Percentiles rank a stretch among this genome's conserved stretches.
phyloP scores from a whole-genome alignment of 2,888 invertebrate genomes.

The Sinhomidia bicolor region DNA sequence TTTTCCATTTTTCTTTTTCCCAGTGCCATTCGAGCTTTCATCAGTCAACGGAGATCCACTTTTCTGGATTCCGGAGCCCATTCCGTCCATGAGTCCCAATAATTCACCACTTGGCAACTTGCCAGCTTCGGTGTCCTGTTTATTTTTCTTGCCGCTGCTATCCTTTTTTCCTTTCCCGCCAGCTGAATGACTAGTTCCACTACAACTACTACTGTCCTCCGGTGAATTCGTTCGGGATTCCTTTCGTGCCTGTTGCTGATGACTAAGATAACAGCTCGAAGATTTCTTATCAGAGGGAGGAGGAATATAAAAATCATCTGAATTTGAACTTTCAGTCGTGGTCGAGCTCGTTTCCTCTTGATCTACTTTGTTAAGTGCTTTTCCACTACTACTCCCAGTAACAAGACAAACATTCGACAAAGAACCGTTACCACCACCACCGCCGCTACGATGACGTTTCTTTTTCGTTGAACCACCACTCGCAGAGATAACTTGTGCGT shows the following conservation, averaged over 20 bases:
- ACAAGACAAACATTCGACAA: constrained; percentile 59
- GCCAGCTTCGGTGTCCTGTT: constrained; percentile 27
- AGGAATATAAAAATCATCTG: constrained; percentile 83
- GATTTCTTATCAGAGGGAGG: constrained; percentile 68
- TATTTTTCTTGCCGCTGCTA: constrained; percentile 25
- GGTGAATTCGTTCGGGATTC: constrained; percentile 67
- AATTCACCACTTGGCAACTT: constrained; percentile 41
- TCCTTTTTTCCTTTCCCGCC: constrained; percentile 54
- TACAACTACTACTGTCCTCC: constrained; percentile 1
- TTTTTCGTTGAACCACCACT: constrained; percentile 39
- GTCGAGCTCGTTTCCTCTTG: constrained; percentile 88
- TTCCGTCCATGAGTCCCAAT: constrained; percentile 8
- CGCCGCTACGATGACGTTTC: constrained; percentile 42
- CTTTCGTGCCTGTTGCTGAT: constrained; percentile 35
- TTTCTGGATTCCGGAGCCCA: background rate
- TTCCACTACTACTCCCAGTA: constrained; percentile 34
- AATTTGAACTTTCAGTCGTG: constrained; percentile 87
- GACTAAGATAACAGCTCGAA: background rate
- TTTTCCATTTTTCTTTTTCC: constrained; percentile 57
- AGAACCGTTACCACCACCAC: constrained; percentile 45
- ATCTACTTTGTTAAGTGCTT: constrained; percentile 49
- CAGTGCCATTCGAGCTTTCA: constrained; percentile 10
- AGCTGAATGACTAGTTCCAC: constrained; percentile 54
- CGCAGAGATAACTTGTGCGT: constrained; percentile 50
- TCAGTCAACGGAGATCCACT: constrained; percentile 32